Evolutionary conservation across 2,888 invertebrate species (phyloP).

Genomic region (Rosalia funebris): DNA sequence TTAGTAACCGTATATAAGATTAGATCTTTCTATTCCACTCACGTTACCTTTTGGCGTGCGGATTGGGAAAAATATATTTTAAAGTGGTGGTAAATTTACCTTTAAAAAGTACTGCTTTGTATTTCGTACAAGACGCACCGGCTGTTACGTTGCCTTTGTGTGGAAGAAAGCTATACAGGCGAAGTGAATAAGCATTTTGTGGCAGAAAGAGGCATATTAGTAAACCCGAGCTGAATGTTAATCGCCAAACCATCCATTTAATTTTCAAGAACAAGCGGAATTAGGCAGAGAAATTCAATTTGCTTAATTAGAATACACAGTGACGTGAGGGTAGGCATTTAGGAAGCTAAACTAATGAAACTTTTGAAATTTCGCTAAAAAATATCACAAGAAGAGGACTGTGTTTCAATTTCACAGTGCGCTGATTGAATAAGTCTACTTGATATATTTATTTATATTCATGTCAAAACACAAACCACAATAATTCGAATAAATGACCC

Average conservation of each 20-base stretch:
- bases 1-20: conserved; percentile 30
- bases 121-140: conserved; percentile 44
- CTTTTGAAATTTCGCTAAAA: no score
- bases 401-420: no score
- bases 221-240: conserved; percentile 33
- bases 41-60: conserved; percentile 47
- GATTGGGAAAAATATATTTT: conserved; percentile 55
- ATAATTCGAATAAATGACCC: no score
- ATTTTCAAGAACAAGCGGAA: conserved; percentile 5
- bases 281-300: background rate
- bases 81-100: conserved; percentile 55
- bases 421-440: no score
- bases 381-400: no score
- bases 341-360: no score
- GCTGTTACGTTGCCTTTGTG: conserved; percentile 45
- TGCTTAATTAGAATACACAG: background rate
- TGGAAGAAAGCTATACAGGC: conserved; percentile 31
- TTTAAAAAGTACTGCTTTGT: conserved; percentile 53
- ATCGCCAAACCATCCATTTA: conserved; percentile 12
- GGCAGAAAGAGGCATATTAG: conserved; percentile 36
- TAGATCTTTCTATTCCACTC: conserved; percentile 44
- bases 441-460: no score
- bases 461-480: no score
- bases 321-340: background rate
- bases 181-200: conserved; percentile 38